Percentiles rank a stretch among this genome's conserved stretches.
Evolutionary conservation across 1,140 invertebrate species (phyloP).

Genomic region (Drosophila lowei): DNA sequence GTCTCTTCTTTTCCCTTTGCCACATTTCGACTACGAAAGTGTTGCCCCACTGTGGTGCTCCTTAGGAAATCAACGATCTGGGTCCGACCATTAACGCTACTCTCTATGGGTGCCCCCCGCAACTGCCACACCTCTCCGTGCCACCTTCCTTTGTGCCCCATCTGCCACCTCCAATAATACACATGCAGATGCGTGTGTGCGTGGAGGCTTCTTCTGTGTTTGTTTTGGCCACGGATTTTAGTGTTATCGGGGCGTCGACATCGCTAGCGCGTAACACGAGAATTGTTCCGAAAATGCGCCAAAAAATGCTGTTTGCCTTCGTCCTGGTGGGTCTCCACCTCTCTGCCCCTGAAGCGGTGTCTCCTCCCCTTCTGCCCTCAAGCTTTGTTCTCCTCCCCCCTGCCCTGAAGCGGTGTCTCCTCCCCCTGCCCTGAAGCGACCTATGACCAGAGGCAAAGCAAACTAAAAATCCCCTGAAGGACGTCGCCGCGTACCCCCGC

Average conservation of each 20-base stretch:
- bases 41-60: constrained; percentile 22
- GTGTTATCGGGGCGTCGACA: constrained; percentile 75
- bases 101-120: constrained; percentile 9
- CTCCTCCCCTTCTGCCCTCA: no score
- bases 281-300: constrained; percentile 67
- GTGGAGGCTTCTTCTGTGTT: constrained; percentile 14
- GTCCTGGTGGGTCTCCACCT: no score
- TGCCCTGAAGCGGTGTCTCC: no score
- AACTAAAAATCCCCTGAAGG: constrained; percentile 18
- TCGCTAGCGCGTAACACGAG: constrained; percentile 66
- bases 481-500: no score
- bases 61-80: constrained; percentile 47
- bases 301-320: constrained; percentile 48
- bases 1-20: no score
- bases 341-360: no score
- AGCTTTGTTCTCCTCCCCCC: no score
- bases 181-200: not conserved
- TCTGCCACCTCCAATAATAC: no score
- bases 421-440: not conserved
- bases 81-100: constrained; percentile 44
- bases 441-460: constrained; percentile 8
- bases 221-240: constrained; percentile 49
- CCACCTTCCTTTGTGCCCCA: constrained; percentile 18
- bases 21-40: not conserved
- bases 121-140: constrained; percentile 25